These are phyloP conservation scores for Okamejei kenojei DNA, from an alignment of 2,797 vertebrate species.

Conservation along the genomic window DNA sequence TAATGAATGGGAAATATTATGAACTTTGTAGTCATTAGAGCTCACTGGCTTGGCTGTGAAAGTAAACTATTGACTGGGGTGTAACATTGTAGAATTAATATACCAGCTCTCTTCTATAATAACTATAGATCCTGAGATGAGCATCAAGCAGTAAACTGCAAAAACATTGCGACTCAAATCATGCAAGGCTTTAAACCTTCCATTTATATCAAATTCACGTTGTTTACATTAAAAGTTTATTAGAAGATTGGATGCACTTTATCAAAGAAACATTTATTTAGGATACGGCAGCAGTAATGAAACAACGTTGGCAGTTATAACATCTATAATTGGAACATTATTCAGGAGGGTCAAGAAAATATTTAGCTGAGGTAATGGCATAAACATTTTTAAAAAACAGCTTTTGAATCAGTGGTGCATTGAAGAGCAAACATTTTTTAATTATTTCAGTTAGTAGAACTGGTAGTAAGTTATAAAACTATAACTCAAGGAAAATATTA, in stretches of 20 bases:
- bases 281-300: background rate
- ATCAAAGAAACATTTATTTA: background rate
- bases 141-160: background rate
- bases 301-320: background rate
- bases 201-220: background rate
- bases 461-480: background rate
- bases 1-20: background rate
- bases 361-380: background rate
- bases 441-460: background rate
- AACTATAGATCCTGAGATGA: background rate
- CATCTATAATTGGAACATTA: slow-evolving; percentile 3
- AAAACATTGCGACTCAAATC: background rate
- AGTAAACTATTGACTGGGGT: background rate
- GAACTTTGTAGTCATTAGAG: background rate
- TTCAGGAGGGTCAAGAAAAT: background rate
- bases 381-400: background rate
- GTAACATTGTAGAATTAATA: background rate
- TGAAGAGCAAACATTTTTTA: too few relatives aligned
- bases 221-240: background rate
- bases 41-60: background rate
- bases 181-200: background rate
- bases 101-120: background rate
- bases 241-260: background rate
- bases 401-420: slow-evolving; percentile 17
- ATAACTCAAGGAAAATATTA: background rate